These are phyloP conservation scores for Antechinus flavipes DNA, from an alignment of 2,113 vertebrate species.

Conservation along the genomic window DNA sequence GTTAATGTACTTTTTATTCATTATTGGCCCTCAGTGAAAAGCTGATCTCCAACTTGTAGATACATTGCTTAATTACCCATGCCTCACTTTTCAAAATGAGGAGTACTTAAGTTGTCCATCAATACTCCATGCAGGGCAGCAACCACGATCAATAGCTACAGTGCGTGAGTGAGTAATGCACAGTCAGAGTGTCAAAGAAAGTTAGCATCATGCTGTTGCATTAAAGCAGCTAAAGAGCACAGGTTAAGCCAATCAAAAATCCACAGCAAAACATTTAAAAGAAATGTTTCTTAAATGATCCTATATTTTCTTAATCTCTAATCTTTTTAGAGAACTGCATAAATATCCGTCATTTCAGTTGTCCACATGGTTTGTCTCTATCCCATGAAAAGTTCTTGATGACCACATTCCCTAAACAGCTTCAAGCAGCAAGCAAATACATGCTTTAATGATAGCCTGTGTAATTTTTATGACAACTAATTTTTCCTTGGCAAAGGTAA, in stretches of 20 bases:
- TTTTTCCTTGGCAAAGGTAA: conserved; percentile 54
- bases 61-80: conserved; percentile 84
- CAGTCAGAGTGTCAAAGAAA: conserved; percentile 62
- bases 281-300: conserved; percentile 18
- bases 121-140: conserved; percentile 70
- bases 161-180: conserved; percentile 12
- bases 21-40: conserved; percentile 81
- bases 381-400: conserved; percentile 46
- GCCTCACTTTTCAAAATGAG: conserved; percentile 82
- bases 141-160: conserved; percentile 65
- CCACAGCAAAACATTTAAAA: conserved; percentile 47
- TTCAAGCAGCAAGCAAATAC: not conserved
- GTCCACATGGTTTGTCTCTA: fast-evolving
- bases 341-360: conserved; percentile 36
- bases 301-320: conserved; percentile 27
- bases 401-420: conserved; percentile 44
- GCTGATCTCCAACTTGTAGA: conserved; percentile 79
- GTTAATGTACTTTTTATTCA: conserved; percentile 86
- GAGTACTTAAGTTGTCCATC: conserved; percentile 81
- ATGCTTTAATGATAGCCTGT: conserved; percentile 56
- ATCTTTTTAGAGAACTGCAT: conserved; percentile 42
- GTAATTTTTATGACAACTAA: conserved; percentile 44
- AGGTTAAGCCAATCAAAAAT: conserved; percentile 39
- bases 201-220: conserved; percentile 1
- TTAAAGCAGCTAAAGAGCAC: conserved; percentile 27